phyloP scores from a whole-genome alignment of 2,113 vertebrate genomes.

The Tachycineta bicolor region DNA sequence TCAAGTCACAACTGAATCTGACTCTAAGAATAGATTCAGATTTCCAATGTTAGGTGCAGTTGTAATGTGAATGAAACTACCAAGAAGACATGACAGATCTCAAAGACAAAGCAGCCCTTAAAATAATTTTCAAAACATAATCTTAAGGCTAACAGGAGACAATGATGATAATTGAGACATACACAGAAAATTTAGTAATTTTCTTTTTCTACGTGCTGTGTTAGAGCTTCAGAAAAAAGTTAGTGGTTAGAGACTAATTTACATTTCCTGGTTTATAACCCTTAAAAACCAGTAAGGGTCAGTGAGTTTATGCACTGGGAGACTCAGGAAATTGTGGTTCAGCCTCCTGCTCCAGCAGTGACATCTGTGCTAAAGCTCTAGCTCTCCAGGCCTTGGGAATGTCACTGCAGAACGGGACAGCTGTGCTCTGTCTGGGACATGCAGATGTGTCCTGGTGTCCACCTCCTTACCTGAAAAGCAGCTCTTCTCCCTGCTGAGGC shows the following conservation, averaged over 20 bases:
- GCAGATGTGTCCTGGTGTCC: fast-evolving
- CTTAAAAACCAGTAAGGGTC: background rate
- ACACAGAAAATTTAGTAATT: background rate
- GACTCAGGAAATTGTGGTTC: background rate
- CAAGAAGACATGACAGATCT: background rate
- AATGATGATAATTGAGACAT: background rate
- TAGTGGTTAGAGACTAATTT: background rate
- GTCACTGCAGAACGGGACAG: fast-evolving
- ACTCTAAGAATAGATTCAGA: background rate
- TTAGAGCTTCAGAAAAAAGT: background rate
- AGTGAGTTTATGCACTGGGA: background rate
- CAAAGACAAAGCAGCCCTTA: background rate
- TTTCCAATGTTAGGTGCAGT: background rate
- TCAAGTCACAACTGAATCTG: background rate
- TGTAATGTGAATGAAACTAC: background rate
- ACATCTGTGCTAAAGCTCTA: background rate
- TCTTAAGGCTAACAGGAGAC: background rate
- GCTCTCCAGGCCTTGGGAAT: background rate
- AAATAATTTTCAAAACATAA: background rate
- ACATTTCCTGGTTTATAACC: background rate
- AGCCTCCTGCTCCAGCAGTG: background rate
- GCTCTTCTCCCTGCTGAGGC: background rate
- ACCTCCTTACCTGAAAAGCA: background rate
- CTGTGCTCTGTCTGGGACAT: fast-evolving
- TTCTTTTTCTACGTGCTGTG: background rate